A percentile compares a stretch with the other conserved stretches of the same genome.
Conservation (phyloP, 2,888 invertebrate species). For the Cerastis rubricosa region DNA sequence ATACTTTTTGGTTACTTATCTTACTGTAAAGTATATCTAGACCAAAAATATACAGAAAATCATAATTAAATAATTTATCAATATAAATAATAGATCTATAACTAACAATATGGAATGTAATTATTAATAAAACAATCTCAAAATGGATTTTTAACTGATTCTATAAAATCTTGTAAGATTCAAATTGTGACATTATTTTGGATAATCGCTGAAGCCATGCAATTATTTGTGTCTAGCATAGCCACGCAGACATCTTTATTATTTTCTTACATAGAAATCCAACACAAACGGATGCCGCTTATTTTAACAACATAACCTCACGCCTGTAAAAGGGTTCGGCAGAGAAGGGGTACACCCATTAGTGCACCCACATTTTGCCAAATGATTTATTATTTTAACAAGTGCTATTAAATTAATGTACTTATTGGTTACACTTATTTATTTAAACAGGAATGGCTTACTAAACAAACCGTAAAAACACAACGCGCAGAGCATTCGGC, state of each 20-base stretch:
- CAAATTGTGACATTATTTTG: too few species aligned
- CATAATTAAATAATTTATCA: background rate
- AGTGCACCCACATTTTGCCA: too few species aligned
- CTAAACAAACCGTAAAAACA: background rate
- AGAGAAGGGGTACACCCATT: too few species aligned
- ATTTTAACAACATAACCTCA: too few species aligned
- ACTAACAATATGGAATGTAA: background rate
- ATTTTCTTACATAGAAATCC: background rate
- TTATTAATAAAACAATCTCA: conserved; percentile 11
- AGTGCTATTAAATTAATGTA: conserved; percentile 24
- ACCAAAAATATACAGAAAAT: conserved; percentile 21
- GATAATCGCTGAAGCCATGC: too few species aligned
- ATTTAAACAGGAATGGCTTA: conserved; percentile 42
- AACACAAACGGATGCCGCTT: background rate
- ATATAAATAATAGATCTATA: background rate
- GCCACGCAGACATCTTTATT: background rate
- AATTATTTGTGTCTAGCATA: too few species aligned
- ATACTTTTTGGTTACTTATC: conserved; percentile 49
- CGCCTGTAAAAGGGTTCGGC: too few species aligned
- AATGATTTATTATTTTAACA: background rate
- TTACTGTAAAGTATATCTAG: conserved; percentile 11
- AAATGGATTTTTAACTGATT: too few species aligned
- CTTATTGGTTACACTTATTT: conserved; percentile 22
- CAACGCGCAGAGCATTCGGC: background rate
- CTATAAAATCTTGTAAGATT: too few species aligned